These are phyloP conservation scores for Heterodera filipjevi DNA, from an alignment of 2,888 invertebrate species.

Conservation along the genomic window DNA sequence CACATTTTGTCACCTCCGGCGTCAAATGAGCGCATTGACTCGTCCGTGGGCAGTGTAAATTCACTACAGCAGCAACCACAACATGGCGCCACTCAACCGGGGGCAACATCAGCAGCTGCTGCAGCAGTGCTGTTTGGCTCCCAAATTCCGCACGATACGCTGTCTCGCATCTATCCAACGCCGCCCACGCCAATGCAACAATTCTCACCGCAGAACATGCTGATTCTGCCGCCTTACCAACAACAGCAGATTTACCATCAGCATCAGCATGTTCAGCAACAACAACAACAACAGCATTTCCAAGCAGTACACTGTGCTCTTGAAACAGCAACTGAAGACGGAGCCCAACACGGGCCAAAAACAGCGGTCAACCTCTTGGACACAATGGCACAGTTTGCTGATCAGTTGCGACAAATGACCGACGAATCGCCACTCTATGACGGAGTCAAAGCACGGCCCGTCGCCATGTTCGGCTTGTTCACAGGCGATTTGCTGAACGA, in stretches of 20 bases:
- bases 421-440: conserved; percentile 2
- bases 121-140: conserved; percentile 10
- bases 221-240: conserved; percentile 20
- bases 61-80: background rate
- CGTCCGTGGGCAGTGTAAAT: conserved; percentile 2
- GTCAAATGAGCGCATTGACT: conserved; percentile 35
- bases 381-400: background rate
- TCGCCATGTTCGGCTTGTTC: conserved; percentile 4
- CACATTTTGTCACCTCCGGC: conserved; percentile 60
- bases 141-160: conserved; percentile 39
- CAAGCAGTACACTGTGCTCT: background rate
- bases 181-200: conserved; percentile 58
- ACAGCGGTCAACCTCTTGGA: background rate
- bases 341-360: background rate
- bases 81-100: background rate
- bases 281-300: background rate
- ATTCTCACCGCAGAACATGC: conserved; percentile 42
- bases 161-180: conserved; percentile 62
- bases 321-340: background rate
- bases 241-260: background rate
- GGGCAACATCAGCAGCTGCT: background rate
- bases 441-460: background rate
- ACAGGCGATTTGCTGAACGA: conserved; percentile 9
- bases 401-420: background rate
- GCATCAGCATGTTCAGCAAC: background rate